phyloP scores from a whole-genome alignment of 2,888 invertebrate genomes.

The Epinotia bilunana region DNA sequence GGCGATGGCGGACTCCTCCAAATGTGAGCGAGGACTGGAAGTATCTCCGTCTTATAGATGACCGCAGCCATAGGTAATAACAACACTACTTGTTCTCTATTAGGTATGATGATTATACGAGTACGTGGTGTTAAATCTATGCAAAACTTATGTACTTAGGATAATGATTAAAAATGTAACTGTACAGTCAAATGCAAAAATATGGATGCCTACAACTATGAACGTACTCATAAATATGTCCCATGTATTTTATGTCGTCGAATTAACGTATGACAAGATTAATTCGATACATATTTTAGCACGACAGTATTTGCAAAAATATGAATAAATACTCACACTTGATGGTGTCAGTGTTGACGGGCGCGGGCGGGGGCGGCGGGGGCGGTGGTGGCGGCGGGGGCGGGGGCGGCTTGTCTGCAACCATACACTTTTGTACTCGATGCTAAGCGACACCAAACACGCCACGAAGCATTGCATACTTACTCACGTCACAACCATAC shows the following conservation, averaged over 20 bases:
- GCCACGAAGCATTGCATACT: neutral
- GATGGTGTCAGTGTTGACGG: conserved; percentile 67
- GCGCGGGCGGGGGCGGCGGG: conserved; percentile 61
- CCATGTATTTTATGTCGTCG: too few species aligned
- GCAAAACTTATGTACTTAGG: too few species aligned
- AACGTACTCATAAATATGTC: too few species aligned
- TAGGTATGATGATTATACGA: neutral
- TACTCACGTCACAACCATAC: neutral
- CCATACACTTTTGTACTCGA: conserved; percentile 3
- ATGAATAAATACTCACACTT: conserved; percentile 68
- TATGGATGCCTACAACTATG: too few species aligned
- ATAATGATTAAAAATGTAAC: too few species aligned
- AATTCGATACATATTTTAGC: too few species aligned
- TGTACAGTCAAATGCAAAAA: too few species aligned
- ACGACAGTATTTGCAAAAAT: too few species aligned
- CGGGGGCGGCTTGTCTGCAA: conserved; percentile 58
- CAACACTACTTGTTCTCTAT: neutral
- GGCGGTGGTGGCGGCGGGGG: conserved; percentile 61
- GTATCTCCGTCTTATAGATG: too few species aligned
- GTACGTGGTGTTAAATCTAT: neutral
- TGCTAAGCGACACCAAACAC: neutral
- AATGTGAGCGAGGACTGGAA: too few species aligned
- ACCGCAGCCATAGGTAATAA: neutral
- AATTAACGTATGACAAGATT: too few species aligned
- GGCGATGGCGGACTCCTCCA: too few species aligned